Percentiles rank a stretch among this genome's conserved stretches.
phyloP scores from a whole-genome alignment of 2,113 vertebrate genomes.

The Silurus glanis region DNA sequence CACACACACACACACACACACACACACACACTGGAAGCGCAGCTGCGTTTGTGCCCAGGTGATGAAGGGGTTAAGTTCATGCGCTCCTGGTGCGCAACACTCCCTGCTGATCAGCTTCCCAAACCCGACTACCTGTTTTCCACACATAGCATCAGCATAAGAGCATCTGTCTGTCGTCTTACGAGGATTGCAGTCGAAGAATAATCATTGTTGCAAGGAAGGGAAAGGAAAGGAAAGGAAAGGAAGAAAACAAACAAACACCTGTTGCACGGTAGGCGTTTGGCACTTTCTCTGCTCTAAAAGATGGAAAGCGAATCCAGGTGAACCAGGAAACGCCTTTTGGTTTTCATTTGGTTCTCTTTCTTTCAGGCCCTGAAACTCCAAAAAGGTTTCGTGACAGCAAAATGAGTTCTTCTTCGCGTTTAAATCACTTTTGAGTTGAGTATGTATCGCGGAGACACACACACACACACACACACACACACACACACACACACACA shows the following conservation, averaged over 20 bases:
- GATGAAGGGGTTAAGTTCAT: slow-evolving; percentile 64
- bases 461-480: not conserved
- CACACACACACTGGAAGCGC: not conserved
- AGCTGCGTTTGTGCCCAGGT: not conserved
- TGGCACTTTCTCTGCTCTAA: not conserved
- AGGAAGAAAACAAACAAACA: not conserved
- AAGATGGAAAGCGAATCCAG: not conserved
- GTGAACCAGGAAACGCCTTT: slow-evolving; percentile 4
- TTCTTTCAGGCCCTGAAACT: not conserved
- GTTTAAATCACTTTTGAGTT: not conserved
- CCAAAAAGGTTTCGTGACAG: no score
- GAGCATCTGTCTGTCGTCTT: not conserved
- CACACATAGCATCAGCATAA: slow-evolving; percentile 9
- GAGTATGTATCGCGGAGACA: not conserved
- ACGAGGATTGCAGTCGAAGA: not conserved
- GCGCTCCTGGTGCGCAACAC: slow-evolving; percentile 57
- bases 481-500: no score
- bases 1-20: no score
- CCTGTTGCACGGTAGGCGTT: slow-evolving; percentile 29
- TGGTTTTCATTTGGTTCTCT: not conserved
- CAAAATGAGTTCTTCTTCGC: not conserved
- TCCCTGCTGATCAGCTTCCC: slow-evolving; percentile 62
- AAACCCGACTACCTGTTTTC: slow-evolving; percentile 63
- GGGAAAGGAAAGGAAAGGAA: not conserved
- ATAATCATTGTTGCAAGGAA: no score